phyloP scores from a whole-genome alignment of 2,888 invertebrate species.

The Neocrepidodera transversa region DNA sequence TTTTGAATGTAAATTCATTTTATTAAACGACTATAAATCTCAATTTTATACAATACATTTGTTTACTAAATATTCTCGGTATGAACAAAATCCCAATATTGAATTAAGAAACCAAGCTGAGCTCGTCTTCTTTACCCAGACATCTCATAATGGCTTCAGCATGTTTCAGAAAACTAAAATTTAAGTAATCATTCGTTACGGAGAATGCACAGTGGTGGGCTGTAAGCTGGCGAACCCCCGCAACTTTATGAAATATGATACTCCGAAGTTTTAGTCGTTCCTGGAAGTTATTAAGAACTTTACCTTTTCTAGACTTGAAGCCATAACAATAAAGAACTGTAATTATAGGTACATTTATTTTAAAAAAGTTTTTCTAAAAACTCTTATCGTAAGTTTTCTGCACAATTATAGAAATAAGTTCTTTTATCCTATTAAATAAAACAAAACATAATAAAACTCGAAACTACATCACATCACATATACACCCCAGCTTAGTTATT shows the following conservation, averaged over 20 bases:
- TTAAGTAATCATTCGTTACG: constrained; percentile 24
- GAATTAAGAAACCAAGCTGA: neutral
- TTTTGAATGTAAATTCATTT: neutral
- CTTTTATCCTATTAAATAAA: too few relatives aligned
- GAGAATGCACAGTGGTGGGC: constrained; percentile 7
- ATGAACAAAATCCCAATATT: neutral
- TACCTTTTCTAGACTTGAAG: constrained; percentile 45
- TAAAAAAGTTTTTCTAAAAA: constrained; percentile 4
- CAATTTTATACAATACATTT: neutral
- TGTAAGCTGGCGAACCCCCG: constrained; percentile 33
- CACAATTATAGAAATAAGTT: neutral
- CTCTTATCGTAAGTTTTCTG: constrained; percentile 1
- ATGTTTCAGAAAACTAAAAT: constrained; percentile 2
- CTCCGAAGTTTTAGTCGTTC: constrained; percentile 44
- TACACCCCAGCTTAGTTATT: constrained; percentile 51
- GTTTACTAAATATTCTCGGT: neutral
- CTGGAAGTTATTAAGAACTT: constrained; percentile 43
- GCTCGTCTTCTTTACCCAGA: neutral
- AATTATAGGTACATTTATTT: constrained; percentile 15
- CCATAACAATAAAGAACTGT: constrained; percentile 44
- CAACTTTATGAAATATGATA: constrained; percentile 49
- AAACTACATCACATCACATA: constrained; percentile 45
- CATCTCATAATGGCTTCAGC: neutral
- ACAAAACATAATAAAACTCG: constrained; percentile 29
- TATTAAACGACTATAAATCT: neutral